Conservation (phyloP, 1,140 invertebrate species). For the Cotesia vestalis region DNA sequence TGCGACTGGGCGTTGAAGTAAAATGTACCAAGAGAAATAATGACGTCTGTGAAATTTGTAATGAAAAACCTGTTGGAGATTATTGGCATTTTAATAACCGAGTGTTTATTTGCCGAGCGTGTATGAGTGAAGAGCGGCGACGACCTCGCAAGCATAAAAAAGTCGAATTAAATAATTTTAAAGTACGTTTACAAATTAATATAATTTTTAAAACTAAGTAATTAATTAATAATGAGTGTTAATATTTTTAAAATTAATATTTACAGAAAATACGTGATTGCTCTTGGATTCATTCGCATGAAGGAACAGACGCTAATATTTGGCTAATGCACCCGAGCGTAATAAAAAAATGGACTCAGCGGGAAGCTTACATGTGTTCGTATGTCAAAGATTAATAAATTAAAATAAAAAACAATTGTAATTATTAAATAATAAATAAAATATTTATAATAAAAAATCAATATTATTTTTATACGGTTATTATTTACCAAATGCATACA, state of each 20-base stretch:
- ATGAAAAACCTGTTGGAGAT: constrained; percentile 50
- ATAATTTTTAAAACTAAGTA: constrained; percentile 9
- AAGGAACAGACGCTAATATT: constrained; percentile 55
- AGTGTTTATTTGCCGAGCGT: constrained; percentile 53
- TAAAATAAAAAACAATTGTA: constrained; percentile 24
- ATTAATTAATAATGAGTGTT: constrained; percentile 33
- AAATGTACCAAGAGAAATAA: constrained; percentile 55
- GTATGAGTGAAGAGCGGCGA: constrained; percentile 48
- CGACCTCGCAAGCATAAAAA: constrained; percentile 42
- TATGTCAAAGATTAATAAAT: constrained; percentile 50
- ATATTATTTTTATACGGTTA: constrained; percentile 10
- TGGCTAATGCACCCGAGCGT: constrained; percentile 52
- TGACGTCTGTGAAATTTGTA: constrained; percentile 54
- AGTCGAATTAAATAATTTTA: constrained; percentile 47
- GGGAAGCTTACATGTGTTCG: constrained; percentile 55
- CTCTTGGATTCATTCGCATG: constrained; percentile 56
- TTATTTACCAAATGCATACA: constrained; percentile 39
- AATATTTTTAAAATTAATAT: background rate
- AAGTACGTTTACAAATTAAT: constrained; percentile 43
- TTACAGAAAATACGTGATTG: constrained; percentile 58
- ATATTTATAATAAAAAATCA: constrained; percentile 22
- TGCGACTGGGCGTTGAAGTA: constrained; percentile 54
- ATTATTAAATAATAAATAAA: too few species aligned
- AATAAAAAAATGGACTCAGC: constrained; percentile 48
- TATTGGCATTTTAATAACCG: constrained; percentile 58